Evolutionary conservation across 2,888 invertebrate species (phyloP).

Genomic region (Apoda limacodes): DNA sequence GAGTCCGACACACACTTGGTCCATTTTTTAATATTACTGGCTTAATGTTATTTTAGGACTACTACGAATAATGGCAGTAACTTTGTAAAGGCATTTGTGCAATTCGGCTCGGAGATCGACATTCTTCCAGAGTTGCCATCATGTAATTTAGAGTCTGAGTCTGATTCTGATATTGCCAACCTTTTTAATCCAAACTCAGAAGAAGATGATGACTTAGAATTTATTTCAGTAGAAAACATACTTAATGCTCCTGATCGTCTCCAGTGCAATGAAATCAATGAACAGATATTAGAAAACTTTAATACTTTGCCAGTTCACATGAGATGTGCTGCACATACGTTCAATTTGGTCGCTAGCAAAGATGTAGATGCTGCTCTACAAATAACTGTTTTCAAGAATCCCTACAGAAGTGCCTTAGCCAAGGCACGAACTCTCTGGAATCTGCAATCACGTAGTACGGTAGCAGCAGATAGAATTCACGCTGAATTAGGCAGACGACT

Average conservation of each 20-base stretch:
- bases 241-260: conserved; percentile 13
- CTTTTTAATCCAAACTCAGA: too few species aligned
- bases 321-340: conserved; percentile 17
- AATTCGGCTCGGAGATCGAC: conserved; percentile 15
- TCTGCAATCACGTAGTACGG: conserved; percentile 20
- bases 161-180: conserved; percentile 12
- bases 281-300: conserved; percentile 15
- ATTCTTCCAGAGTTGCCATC: conserved; percentile 14
- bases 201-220: conserved; percentile 16
- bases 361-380: conserved; percentile 16
- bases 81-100: conserved; percentile 18
- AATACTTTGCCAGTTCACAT: conserved; percentile 14
- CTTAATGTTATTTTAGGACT: conserved; percentile 13
- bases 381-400: conserved; percentile 16
- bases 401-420: conserved; percentile 18
- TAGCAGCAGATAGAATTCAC: too few species aligned
- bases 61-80: conserved; percentile 17
- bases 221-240: conserved; percentile 11
- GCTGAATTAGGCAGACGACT: conserved; percentile 17
- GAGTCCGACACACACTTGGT: too few species aligned
- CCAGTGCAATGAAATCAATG: conserved; percentile 14
- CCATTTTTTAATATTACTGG: conserved; percentile 3
- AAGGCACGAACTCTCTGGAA: conserved; percentile 18
- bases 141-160: too few species aligned
- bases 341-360: conserved; percentile 15